Percentiles rank a stretch among this genome's conserved stretches.
These are phyloP conservation scores for Arnoldichthys spilopterus DNA, from an alignment of 2,797 vertebrate species.

Conservation along the genomic window DNA sequence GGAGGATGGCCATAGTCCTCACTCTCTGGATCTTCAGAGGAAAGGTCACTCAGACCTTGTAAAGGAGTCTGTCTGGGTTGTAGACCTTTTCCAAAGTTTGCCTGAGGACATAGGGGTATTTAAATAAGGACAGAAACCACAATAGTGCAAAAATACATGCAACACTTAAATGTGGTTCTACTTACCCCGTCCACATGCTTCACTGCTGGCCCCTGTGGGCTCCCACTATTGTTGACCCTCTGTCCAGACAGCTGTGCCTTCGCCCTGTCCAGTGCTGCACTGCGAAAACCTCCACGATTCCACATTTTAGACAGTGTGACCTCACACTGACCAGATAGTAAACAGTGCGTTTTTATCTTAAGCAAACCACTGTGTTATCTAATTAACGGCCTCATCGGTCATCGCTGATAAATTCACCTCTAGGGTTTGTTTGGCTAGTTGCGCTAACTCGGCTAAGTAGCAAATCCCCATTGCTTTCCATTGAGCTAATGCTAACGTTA, in stretches of 20 bases:
- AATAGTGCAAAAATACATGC: no score
- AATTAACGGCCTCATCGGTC: background rate
- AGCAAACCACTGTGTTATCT: background rate
- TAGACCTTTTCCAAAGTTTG: conserved; percentile 43
- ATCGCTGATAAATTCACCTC: background rate
- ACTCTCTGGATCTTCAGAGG: conserved; percentile 53
- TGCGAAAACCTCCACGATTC: conserved; percentile 66
- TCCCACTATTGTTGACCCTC: conserved; percentile 40
- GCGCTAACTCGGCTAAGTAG: background rate
- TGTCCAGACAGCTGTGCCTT: conserved; percentile 71
- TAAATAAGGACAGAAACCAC: background rate
- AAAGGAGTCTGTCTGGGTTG: conserved; percentile 36
- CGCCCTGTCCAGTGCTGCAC: conserved; percentile 75
- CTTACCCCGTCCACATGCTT: conserved; percentile 6
- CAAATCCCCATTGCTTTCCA: background rate
- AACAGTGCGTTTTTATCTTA: background rate
- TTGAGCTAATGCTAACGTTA: background rate
- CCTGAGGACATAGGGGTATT: conserved; percentile 57
- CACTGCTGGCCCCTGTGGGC: background rate
- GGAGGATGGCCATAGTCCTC: conserved; percentile 15
- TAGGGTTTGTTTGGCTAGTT: no score
- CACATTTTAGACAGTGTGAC: conserved; percentile 65
- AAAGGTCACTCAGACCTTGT: conserved; percentile 61
- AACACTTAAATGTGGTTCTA: background rate
- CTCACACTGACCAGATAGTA: background rate